These are phyloP conservation scores for Sula dactylatra DNA, from an alignment of 2,113 vertebrate genomes.

Conservation along the genomic window DNA sequence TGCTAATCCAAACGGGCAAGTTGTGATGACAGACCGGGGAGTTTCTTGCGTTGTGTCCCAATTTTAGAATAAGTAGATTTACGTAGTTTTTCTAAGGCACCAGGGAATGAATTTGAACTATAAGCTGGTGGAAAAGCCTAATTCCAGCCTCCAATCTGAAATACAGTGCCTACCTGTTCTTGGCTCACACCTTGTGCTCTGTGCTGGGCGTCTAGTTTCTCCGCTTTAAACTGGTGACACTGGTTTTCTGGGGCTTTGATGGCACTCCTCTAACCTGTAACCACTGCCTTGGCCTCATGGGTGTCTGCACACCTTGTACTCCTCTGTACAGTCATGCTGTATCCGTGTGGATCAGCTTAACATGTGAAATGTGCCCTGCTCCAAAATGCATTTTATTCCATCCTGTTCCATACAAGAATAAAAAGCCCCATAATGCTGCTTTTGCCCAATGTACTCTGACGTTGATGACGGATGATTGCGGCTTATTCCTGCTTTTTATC, in stretches of 20 bases:
- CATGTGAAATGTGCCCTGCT: not conserved
- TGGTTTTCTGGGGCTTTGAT: not conserved
- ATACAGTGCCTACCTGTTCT: not conserved
- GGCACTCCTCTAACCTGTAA: not conserved
- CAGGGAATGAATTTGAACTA: not conserved
- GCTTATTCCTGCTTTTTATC: conserved; percentile 17
- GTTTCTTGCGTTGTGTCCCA: not conserved
- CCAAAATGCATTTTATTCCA: not conserved
- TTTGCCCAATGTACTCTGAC: not conserved
- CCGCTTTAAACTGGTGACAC: not conserved
- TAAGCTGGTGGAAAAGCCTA: not conserved
- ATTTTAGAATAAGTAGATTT: not conserved
- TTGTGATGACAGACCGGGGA: not conserved
- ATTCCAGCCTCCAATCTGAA: not conserved
- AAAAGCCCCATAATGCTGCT: not conserved
- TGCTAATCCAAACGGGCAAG: not conserved
- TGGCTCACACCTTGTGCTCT: too few species aligned
- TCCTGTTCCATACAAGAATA: not conserved
- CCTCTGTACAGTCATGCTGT: accelerated
- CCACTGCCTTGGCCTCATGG: not conserved
- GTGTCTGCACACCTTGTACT: not conserved
- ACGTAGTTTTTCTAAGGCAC: not conserved
- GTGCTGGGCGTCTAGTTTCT: not conserved
- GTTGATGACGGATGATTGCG: conserved; percentile 8
- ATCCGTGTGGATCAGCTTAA: not conserved